Conservation (phyloP, 1,140 invertebrate species). For the Leptinotarsa defecta region DNA sequence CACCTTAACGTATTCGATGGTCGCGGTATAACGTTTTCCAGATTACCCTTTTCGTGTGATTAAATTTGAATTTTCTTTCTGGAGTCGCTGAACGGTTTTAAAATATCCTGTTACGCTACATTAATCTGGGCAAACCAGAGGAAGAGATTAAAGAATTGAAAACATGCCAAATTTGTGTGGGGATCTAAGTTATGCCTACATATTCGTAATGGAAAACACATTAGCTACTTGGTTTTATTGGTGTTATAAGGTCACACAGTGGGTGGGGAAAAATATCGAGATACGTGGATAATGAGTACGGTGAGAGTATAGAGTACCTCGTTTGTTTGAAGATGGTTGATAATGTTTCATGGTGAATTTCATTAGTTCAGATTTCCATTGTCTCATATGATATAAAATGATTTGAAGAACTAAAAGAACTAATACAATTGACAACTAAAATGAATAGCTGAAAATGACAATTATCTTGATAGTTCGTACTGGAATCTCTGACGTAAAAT, state of each 20-base stretch:
- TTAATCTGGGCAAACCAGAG: neutral
- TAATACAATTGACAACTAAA: too few relatives aligned
- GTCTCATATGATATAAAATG: too few relatives aligned
- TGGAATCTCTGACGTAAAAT: too few relatives aligned
- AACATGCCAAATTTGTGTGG: conserved; percentile 19
- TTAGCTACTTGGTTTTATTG: conserved; percentile 3
- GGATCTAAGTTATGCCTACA: conserved; percentile 2
- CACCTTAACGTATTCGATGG: too few relatives aligned
- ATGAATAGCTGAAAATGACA: too few relatives aligned
- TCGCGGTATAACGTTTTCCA: neutral
- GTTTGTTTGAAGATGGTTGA: too few relatives aligned
- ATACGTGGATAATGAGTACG: too few relatives aligned
- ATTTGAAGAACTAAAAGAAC: too few relatives aligned
- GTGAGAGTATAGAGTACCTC: too few relatives aligned
- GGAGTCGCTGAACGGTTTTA: neutral
- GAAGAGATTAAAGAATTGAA: conserved; percentile 17
- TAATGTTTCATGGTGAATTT: too few relatives aligned
- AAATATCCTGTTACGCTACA: conserved; percentile 13
- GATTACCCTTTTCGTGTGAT: neutral
- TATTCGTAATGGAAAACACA: conserved; percentile 1
- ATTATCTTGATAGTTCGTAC: too few relatives aligned
- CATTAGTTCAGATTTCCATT: too few relatives aligned
- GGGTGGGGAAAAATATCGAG: neutral
- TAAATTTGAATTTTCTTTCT: neutral
- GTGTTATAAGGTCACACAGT: neutral